Evolutionary conservation across 2,113 vertebrate genomes (phyloP).

Genomic region (Mormyrus lacerda): DNA sequence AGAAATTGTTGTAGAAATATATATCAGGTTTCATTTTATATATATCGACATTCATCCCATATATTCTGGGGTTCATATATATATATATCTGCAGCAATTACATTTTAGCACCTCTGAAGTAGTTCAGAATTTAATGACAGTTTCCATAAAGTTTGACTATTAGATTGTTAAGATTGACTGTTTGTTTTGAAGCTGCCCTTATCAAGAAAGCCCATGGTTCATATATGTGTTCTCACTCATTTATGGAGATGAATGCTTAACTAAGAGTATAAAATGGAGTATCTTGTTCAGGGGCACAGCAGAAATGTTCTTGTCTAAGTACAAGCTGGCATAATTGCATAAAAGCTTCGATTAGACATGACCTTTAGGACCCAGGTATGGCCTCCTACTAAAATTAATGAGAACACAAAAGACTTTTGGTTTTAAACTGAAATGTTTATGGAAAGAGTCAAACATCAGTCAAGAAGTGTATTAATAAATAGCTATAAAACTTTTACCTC

Average conservation of each 20-base stretch:
- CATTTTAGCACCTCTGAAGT: not conserved
- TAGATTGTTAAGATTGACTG: not conserved
- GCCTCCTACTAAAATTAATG: slow-evolving; percentile 7
- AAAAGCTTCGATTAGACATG: slow-evolving; percentile 6
- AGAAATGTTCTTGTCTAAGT: not conserved
- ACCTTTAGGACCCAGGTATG: slow-evolving; percentile 13
- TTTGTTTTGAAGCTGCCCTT: not conserved
- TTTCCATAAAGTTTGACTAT: not conserved
- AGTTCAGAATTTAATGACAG: not conserved
- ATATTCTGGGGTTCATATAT: too few species aligned
- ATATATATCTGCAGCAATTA: not conserved
- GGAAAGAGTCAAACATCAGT: slow-evolving; percentile 3
- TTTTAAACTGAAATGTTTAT: slow-evolving; percentile 3
- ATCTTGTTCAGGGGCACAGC: not conserved
- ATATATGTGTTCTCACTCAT: not conserved
- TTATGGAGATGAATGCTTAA: slow-evolving; percentile 10
- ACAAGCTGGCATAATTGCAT: not conserved
- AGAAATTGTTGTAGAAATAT: too few species aligned
- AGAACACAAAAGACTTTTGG: slow-evolving; percentile 6
- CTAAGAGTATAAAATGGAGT: not conserved
- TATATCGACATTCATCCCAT: too few species aligned
- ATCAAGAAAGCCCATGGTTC: not conserved
- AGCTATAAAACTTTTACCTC: slow-evolving; percentile 10
- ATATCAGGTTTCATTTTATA: too few species aligned
- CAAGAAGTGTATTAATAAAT: slow-evolving; percentile 14